Conservation (phyloP, 2,888 invertebrate species). For the Brenthis hecate region DNA sequence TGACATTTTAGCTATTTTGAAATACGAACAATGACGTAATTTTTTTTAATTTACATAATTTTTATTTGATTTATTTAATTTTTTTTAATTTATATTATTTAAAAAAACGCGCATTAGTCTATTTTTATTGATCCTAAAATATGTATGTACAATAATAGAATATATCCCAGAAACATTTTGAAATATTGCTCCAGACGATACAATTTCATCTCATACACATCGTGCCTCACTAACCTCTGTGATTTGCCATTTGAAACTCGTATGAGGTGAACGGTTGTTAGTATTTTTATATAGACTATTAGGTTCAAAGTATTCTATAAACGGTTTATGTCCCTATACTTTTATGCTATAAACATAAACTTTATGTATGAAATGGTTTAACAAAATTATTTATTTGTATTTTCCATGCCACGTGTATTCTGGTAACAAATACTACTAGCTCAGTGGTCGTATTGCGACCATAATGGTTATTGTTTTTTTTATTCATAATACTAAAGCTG, state of each 20-base stretch:
- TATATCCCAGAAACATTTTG: too few species aligned
- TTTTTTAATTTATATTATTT: too few species aligned
- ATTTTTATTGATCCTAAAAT: too few species aligned
- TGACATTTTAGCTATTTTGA: too few species aligned
- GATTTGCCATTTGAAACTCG: conserved; percentile 15
- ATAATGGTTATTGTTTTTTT: too few species aligned
- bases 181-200: not conserved
- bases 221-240: conserved; percentile 12
- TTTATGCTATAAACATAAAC: conserved; percentile 6
- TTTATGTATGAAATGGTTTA: not conserved
- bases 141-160: too few species aligned
- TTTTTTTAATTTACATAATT: too few species aligned
- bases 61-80: too few species aligned
- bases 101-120: too few species aligned
- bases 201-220: conserved; percentile 1
- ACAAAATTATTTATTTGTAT: not conserved
- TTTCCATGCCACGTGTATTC: not conserved
- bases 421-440: not conserved
- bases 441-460: too few species aligned
- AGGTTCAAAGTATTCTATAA: conserved; percentile 9
- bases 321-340: not conserved
- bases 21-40: too few species aligned
- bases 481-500: too few species aligned
- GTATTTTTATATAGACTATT: conserved; percentile 19
- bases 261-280: conserved; percentile 19